Evolutionary conservation across 2,888 invertebrate genomes (phyloP), one percentile per base, ranked within the genome.

Genomic region (Lymantria monacha): DNA sequence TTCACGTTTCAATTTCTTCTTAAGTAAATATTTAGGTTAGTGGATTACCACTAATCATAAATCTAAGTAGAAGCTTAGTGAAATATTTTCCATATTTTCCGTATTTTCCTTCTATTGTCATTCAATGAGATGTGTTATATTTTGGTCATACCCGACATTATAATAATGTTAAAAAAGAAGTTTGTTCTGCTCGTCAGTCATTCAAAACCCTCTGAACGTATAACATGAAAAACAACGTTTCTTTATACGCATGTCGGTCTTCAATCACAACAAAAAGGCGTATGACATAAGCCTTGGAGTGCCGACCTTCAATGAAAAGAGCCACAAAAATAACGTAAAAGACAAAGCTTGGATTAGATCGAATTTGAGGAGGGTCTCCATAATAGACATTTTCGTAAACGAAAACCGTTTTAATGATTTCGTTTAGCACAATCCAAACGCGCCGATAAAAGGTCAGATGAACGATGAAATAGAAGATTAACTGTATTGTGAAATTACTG

Each of bases 371-470:
- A 79, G 80, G 83, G 81, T 81, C 70, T 63, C 72, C 56, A 60
- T 79, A 76, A 83, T 79, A 74, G 78, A 76, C 78, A 78, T 79
- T 82, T 80, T 79, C 80, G 79, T 76, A 79, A 76, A 77, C 66
- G 72, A 74, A 71, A 70, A 69, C 69, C 68, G 68, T 61, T 71
- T 69, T 76, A 76, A 79, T 76, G 73, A 79, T 73, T 74, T 60
- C 63, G 62, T 70, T 74, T 61, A 61, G 63, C 63, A 63, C 67
- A 69, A 62, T 60, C 61, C 48, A 40, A 53, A 36, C 55, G 56
- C 59, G 49, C 63, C 65, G 69, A 70, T 71, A 64, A 76, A 71
- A 66, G 63, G 61, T 55, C 61, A 65, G 64, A 56, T 64, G 58
- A 63, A 66, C 55, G 63, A 57, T 54, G 56, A 65, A 64, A 67